These are phyloP conservation scores for Kryptopterus vitreolus DNA, from an alignment of 2,797 vertebrate genomes.

Conservation along the genomic window DNA sequence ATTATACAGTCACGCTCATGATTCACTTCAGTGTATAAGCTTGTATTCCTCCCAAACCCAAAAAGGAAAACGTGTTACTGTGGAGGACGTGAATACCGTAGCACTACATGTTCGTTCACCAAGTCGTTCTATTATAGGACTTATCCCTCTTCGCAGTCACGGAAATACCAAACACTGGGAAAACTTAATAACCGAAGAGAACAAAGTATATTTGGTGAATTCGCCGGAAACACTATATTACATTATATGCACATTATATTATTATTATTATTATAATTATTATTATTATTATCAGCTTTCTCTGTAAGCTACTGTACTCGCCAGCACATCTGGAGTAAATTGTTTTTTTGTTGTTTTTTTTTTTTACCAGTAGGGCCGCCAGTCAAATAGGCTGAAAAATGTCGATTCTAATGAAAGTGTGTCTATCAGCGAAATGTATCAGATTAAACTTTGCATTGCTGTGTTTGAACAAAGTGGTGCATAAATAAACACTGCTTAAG, in stretches of 20 bases:
- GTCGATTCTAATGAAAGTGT: slow-evolving; percentile 62
- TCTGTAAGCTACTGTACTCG: slow-evolving; percentile 61
- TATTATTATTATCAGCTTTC: slow-evolving; percentile 35
- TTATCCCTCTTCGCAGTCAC: slow-evolving; percentile 50
- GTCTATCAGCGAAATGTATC: slow-evolving; percentile 69
- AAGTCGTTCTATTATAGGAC: not conserved
- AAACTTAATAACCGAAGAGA: slow-evolving; percentile 32
- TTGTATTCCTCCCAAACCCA: not conserved
- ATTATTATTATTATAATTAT: not conserved
- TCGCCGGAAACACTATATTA: not conserved
- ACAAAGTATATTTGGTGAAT: slow-evolving; percentile 19
- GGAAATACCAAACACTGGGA: not conserved
- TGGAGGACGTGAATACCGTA: slow-evolving; percentile 57
- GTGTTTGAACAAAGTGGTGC: slow-evolving; percentile 62
- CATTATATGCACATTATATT: not conserved
- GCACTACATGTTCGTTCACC: not conserved
- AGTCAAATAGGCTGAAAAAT: slow-evolving; percentile 48
- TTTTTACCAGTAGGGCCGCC: slow-evolving; percentile 41
- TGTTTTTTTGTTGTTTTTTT: slow-evolving; percentile 20
- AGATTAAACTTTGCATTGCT: slow-evolving; percentile 66
- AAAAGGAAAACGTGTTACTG: slow-evolving; percentile 61
- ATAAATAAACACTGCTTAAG: slow-evolving; percentile 67
- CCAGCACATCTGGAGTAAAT: slow-evolving; percentile 75
- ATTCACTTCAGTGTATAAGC: not conserved
- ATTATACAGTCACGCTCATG: not conserved